Base-by-base conservation (phyloP, 37 sponge, comb jelly and placozoan species). In the Beroe ovata region DNA sequence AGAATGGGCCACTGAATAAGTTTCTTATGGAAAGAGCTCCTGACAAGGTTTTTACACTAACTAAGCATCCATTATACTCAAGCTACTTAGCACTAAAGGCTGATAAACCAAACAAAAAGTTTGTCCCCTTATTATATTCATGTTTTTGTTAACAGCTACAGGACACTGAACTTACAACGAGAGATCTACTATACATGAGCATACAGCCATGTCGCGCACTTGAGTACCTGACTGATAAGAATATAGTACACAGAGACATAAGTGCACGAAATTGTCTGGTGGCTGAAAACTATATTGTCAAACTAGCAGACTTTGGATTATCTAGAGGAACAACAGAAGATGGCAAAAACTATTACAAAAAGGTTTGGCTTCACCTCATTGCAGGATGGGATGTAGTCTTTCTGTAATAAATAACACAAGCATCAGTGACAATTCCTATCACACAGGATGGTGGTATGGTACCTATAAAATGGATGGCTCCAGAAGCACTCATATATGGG, bases 401-500 rank as follows among this genome's bases (percentile, higher is more conserved):
- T n/a, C n/a, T n/a, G n/a, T n/a, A n/a, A n/a, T n/a, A n/a, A n/a
- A n/a, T n/a, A n/a, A n/a, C n/a, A n/a, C n/a, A n/a, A n/a, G n/a
- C n/a, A n/a, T n/a, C n/a, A n/a, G n/a, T n/a, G n/a, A n/a, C n/a
- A n/a, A n/a, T n/a, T n/a, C n/a, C n/a, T n/a, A n/a, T n/a, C n/a
- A n/a, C 22, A 4, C 54, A 77, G 84, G 84, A 77, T 77, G 84
- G 84, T 77, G 84, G 84, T 25, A 77, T 77, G 84, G 84, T 77
- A 42, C 84, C 84, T 42, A 54, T 77, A 6, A 77, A 77, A 40
- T 77, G 84, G 84, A 77, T 77, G 84, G 21, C 84, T 8, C 84
- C 84, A 77, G 84, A 77, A 23, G 84, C 84, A 40, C 84, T 77
- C n/a, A 77, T 11, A 4, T 77, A 42, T 77, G 84, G 84, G 0